Evolutionary conservation across 2,113 vertebrate genomes (phyloP).

Genomic region (Xiphorhynchus elegans): DNA sequence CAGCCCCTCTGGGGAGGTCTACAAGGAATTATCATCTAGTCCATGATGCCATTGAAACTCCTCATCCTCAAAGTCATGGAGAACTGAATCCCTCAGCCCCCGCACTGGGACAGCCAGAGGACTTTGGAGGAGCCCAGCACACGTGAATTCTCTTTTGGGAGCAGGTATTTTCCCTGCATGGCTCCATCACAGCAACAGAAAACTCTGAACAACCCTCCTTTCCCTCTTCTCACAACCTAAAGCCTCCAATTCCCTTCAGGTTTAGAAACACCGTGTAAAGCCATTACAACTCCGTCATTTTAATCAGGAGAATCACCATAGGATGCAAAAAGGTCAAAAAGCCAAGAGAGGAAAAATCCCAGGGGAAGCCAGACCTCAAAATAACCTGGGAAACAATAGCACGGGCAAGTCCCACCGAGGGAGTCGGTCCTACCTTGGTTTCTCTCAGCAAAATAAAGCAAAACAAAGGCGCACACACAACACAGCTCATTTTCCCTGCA

Average conservation of each 20-base stretch:
- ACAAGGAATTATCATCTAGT: background rate
- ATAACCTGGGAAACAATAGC: conserved; percentile 36
- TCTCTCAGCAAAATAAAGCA: conserved; percentile 11
- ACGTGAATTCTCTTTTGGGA: background rate
- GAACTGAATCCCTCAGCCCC: background rate
- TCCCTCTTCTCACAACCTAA: background rate
- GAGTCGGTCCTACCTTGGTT: background rate
- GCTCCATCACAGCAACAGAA: background rate
- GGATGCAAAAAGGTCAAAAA: conserved; percentile 45
- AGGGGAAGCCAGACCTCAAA: conserved; percentile 22
- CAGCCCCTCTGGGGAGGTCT: background rate
- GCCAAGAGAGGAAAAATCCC: background rate
- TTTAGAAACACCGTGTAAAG: background rate
- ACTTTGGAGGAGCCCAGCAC: background rate
- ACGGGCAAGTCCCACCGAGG: background rate
- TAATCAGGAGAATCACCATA: background rate
- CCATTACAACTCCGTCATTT: fast-evolving
- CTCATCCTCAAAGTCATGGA: fast-evolving
- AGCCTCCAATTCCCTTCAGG: background rate
- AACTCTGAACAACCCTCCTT: background rate
- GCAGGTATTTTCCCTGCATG: background rate
- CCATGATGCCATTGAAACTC: background rate
- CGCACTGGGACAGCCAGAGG: fast-evolving
- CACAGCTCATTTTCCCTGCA: background rate
- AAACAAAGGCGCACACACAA: conserved; percentile 30